These are phyloP conservation scores for Tinamus guttatus DNA, from an alignment of 2,113 vertebrate species.

Conservation along the genomic window DNA sequence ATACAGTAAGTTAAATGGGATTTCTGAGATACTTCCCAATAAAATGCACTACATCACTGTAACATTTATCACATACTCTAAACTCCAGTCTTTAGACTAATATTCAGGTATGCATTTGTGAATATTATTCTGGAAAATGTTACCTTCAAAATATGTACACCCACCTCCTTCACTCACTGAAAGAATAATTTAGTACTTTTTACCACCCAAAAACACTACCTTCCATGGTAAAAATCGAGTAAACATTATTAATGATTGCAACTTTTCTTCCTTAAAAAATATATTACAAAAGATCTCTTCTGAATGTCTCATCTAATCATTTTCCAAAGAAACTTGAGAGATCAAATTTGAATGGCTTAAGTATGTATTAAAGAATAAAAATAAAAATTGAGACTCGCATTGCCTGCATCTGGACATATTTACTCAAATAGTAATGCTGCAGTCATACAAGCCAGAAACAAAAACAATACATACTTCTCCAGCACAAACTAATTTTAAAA, in stretches of 20 bases:
- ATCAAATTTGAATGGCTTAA: not conserved
- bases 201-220: not conserved
- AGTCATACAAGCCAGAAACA: constrained; percentile 26
- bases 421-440: not conserved
- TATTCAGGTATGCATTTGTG: not conserved
- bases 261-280: not conserved
- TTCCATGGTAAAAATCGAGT: not conserved
- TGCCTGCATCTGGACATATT: not conserved
- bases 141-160: not conserved
- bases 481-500: constrained; percentile 17
- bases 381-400: not conserved
- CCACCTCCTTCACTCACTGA: not conserved
- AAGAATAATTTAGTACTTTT: not conserved
- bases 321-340: not conserved
- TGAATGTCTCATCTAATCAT: not conserved
- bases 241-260: not conserved
- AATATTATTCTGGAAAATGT: not conserved
- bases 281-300: not conserved
- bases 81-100: not conserved
- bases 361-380: not conserved
- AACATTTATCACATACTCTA: not conserved
- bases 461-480: not conserved
- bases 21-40: not conserved
- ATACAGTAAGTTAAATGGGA: not conserved
- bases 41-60: not conserved